A percentile compares a stretch with the other conserved stretches of the same genome.
phyloP scores from a whole-genome alignment of 2,888 invertebrate species.

The Tortrix viridana region DNA sequence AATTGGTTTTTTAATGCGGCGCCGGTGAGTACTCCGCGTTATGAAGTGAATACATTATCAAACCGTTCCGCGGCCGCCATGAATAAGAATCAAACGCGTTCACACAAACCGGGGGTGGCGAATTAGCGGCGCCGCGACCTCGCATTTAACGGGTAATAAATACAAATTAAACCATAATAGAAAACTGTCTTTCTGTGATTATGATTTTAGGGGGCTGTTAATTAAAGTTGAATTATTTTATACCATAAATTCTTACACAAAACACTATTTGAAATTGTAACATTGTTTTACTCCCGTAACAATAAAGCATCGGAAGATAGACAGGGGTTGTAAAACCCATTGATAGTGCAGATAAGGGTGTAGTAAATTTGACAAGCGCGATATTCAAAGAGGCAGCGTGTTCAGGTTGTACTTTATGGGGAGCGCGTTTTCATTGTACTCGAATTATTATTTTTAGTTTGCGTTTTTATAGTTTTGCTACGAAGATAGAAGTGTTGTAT shows the following conservation, averaged over 20 bases:
- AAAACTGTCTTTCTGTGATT: conserved; percentile 54
- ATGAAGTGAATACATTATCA: conserved; percentile 85
- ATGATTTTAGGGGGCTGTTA: conserved; percentile 28
- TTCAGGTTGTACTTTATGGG: conserved; percentile 39
- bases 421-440: conserved; percentile 23
- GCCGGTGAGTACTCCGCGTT: conserved; percentile 79
- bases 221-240: conserved; percentile 8
- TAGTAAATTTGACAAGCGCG: conserved; percentile 66
- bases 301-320: conserved; percentile 47
- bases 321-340: conserved; percentile 54
- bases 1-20: conserved; percentile 84
- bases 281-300: conserved; percentile 19
- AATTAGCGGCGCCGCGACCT: conserved; percentile 72
- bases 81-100: conserved; percentile 81
- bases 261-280: conserved; percentile 1
- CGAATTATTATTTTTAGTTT: not conserved
- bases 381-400: conserved; percentile 63
- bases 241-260: not conserved
- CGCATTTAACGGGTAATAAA: conserved; percentile 75
- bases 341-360: conserved; percentile 59
- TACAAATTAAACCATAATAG: conserved; percentile 70
- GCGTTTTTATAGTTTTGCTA: not conserved
- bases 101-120: conserved; percentile 69
- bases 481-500: not conserved
- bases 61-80: conserved; percentile 79